These are phyloP conservation scores for Cephus pulcher DNA, from an alignment of 2,888 invertebrate genomes.

Conservation along the genomic window DNA sequence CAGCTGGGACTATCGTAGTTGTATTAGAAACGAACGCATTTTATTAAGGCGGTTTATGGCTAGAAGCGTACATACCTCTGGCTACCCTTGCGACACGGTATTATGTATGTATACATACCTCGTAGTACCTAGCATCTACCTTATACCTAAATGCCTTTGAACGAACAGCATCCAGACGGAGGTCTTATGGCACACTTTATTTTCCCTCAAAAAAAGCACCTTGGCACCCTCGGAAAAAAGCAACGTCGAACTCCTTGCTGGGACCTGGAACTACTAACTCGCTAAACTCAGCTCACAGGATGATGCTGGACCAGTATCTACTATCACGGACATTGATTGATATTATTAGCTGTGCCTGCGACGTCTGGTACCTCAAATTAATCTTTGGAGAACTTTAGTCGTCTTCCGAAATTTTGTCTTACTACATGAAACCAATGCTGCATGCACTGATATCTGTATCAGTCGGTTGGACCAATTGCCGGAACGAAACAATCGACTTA, in stretches of 20 bases:
- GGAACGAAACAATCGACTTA: neutral
- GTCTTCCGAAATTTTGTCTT: neutral
- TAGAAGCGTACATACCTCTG: conserved; percentile 25
- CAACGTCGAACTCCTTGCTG: neutral
- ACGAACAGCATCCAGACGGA: neutral
- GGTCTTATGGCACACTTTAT: neutral
- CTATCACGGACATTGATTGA: neutral
- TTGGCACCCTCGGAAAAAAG: neutral
- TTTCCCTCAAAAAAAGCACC: neutral
- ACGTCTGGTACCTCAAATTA: neutral
- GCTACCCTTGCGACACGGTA: neutral
- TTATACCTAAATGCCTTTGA: neutral
- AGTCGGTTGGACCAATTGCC: neutral
- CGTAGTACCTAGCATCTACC: neutral
- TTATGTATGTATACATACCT: conserved; percentile 3
- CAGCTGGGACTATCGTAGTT: conserved; percentile 19
- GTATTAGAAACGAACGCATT: conserved; percentile 55
- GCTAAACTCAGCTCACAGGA: neutral
- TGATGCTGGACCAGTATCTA: neutral
- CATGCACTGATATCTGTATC: neutral
- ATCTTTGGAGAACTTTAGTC: neutral
- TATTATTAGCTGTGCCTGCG: neutral
- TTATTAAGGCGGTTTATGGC: conserved; percentile 52
- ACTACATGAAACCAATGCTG: neutral
- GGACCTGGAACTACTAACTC: neutral